Base-by-base conservation (phyloP, 2,888 invertebrate species). In the Pimpla rufipes region DNA sequence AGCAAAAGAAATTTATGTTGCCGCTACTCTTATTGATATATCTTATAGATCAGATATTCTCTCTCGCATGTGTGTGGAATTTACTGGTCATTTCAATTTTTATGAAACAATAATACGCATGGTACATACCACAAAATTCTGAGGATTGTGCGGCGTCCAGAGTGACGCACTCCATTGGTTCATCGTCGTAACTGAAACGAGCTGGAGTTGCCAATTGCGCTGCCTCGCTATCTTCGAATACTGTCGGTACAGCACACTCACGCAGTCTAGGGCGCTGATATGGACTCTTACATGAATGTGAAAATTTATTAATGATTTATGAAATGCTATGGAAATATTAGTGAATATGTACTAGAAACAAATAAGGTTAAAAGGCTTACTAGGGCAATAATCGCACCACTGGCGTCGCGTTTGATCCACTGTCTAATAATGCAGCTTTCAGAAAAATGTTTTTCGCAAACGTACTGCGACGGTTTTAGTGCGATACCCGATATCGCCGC, bases 371-470 rank as follows among this genome's bases (percentile, higher is more conserved):
- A 74, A 21, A 45, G 21, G 42, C 73, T 59, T 74, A 74, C 73
- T 42, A 29, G 23, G 4, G 73, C 75, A 64, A 75, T 55, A 75
- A 75, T 66, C 35, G 11, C 35, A 52, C 50, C 64, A 11, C 50
- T 16, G 8, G 50, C 59, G 16, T 64, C 64, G 42, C 64, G 64
- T 55, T 75, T 64, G 2, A 16, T 55, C 76, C 76, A 76, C 13
- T 45, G n/a, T 11, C 37, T 52, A 3, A 67, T 16, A 2, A 76
- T 66, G 29, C 8, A 55, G 18, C 42, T 21, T 57, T 67, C 57
- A 35, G 40, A 35, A 7, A 77, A 77, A n/a, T 67, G 67, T 67
- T 70, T 77, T 67, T 77, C 76, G 21, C 76, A 77, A 4, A 68
- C 47, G 16, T 29, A 68, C 4, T 77, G 67, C 29, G 77, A 47